A percentile compares a stretch with the other conserved stretches of the same genome.
Evolutionary conservation across 2,113 vertebrate species (phyloP).

Genomic region (Crocuta crocuta): DNA sequence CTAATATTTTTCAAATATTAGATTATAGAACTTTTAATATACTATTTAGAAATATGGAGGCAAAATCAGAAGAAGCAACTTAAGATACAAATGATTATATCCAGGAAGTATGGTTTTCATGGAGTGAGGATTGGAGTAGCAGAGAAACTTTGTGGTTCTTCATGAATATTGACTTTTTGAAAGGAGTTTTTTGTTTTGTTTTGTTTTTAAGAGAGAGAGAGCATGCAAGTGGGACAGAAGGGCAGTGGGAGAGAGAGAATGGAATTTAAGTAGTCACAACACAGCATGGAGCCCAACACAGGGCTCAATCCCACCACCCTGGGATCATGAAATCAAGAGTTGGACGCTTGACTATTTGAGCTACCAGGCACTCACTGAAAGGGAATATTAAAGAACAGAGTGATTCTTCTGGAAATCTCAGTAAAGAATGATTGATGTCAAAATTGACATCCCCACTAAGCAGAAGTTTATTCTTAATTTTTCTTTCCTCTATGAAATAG

Average conservation of each 20-base stretch:
- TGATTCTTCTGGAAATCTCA: not conserved
- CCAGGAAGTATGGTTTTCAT: not conserved
- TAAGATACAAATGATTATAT: not conserved
- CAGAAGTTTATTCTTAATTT: not conserved
- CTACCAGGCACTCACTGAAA: not conserved
- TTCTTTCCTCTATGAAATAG: not conserved
- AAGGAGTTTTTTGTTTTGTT: not conserved
- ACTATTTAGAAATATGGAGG: not conserved
- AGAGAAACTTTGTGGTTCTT: not conserved
- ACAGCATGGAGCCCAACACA: no score
- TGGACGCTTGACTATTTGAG: no score
- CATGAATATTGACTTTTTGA: not conserved
- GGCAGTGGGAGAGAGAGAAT: no score
- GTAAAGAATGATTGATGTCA: not conserved
- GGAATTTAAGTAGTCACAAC: no score
- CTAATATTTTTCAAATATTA: not conserved
- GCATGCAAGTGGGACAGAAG: no score
- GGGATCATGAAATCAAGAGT: no score
- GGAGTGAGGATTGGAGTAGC: not conserved
- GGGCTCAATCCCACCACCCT: no score
- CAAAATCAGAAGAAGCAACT: not conserved
- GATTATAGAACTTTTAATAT: not conserved
- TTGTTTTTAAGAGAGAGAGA: no score
- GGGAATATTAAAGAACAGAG: not conserved
- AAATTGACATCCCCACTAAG: not conserved